phyloP scores from a whole-genome alignment of 1,140 invertebrate genomes.

The Drosophila ironensis region DNA sequence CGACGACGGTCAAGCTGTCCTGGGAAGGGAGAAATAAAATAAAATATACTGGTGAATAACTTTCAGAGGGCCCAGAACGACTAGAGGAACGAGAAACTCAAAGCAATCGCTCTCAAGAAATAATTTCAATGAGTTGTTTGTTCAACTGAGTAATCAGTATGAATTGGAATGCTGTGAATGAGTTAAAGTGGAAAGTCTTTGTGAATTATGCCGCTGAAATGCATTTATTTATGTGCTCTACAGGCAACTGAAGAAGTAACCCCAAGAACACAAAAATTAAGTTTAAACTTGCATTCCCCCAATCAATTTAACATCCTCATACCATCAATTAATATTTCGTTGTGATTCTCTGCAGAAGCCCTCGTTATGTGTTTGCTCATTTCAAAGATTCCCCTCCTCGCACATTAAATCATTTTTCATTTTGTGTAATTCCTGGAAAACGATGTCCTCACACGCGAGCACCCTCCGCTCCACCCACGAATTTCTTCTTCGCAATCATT shows the following conservation, averaged over 20 bases:
- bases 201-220: not conserved
- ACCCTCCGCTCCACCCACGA: not conserved
- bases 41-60: conserved; percentile 6
- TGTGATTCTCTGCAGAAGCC: not conserved
- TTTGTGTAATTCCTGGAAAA: conserved; percentile 15
- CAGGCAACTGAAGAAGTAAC: no score
- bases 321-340: conserved; percentile 6
- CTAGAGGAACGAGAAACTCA: not conserved
- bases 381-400: not conserved
- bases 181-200: conserved; percentile 14
- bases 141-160: conserved; percentile 15
- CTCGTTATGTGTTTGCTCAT: not conserved
- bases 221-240: not conserved
- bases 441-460: conserved; percentile 2
- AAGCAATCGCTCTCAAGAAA: conserved; percentile 12
- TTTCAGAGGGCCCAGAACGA: not conserved
- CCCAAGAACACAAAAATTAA: no score
- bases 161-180: conserved; percentile 20
- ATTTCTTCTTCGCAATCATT: not conserved
- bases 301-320: conserved; percentile 1
- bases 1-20: conserved; percentile 6
- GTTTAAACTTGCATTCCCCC: conserved; percentile 12
- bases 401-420: conserved; percentile 19
- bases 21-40: not conserved
- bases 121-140: conserved; percentile 22